Conservation (phyloP, 2,797 vertebrate genomes). For the Crypturellus tataupa region DNA sequence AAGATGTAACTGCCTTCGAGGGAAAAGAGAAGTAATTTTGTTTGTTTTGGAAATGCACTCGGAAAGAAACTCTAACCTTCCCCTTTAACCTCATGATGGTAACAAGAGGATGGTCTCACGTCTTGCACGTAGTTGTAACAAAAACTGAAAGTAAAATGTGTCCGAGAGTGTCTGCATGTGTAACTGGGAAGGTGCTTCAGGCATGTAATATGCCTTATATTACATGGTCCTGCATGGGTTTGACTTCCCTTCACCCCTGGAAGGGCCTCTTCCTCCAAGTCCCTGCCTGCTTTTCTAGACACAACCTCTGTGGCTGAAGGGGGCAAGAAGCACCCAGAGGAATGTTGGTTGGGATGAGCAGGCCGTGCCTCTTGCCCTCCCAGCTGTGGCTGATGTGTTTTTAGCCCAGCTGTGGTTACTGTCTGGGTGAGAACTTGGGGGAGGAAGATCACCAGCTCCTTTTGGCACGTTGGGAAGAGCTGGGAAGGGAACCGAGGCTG, state of each 20-base stretch:
- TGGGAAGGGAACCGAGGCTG: not conserved
- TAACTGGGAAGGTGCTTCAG: not conserved
- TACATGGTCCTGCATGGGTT: conserved; percentile 69
- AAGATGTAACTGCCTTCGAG: not conserved
- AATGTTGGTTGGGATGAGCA: not conserved
- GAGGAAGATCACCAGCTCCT: not conserved
- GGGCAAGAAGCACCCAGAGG: not conserved
- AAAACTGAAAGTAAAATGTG: not conserved
- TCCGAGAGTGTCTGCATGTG: conserved; percentile 57
- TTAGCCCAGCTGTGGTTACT: not conserved
- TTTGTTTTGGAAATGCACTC: not conserved
- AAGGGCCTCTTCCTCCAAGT: not conserved
- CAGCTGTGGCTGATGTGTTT: not conserved
- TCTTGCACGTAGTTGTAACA: not conserved
- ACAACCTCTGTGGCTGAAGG: not conserved
- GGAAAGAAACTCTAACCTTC: not conserved
- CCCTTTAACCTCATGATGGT: not conserved
- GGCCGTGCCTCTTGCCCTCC: not conserved
- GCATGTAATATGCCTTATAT: conserved; percentile 68
- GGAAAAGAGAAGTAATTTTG: not conserved
- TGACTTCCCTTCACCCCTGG: not conserved
- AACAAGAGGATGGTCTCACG: not conserved
- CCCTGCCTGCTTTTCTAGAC: not conserved
- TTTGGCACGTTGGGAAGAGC: not conserved
- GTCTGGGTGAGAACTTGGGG: not conserved